Conservation (phyloP, 2,888 invertebrate species). For the Leptinotarsa tumamoca region DNA sequence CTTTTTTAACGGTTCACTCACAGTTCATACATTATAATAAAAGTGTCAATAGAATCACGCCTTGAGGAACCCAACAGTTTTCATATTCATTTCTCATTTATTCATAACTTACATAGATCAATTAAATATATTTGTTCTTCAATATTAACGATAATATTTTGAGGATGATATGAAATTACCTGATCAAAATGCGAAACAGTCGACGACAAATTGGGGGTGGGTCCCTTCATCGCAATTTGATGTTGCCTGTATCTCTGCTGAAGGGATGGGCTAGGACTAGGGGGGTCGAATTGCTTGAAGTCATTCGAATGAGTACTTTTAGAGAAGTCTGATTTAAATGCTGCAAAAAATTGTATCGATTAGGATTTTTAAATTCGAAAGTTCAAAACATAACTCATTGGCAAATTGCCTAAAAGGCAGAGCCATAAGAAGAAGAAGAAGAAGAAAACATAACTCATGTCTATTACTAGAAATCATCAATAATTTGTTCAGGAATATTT, state of each 20-base stretch:
- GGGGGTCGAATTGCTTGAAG: conserved; percentile 49
- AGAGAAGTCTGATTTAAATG: conserved; percentile 57
- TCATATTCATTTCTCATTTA: too few relatives aligned
- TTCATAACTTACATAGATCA: too few relatives aligned
- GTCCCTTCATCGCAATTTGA: conserved; percentile 69
- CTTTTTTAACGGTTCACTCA: too few relatives aligned
- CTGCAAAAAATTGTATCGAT: conserved; percentile 47
- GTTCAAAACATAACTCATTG: background rate
- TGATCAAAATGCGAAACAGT: conserved; percentile 61
- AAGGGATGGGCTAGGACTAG: conserved; percentile 64
- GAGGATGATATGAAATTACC: conserved; percentile 41
- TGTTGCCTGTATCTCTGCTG: conserved; percentile 73
- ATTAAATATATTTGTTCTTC: too few relatives aligned
- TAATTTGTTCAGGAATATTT: too few relatives aligned
- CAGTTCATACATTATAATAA: too few relatives aligned
- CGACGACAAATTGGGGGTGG: conserved; percentile 63
- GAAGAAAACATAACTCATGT: background rate
- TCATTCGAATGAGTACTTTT: conserved; percentile 55
- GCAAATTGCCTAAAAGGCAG: too few relatives aligned
- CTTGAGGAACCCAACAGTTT: too few relatives aligned
- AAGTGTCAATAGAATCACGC: too few relatives aligned
- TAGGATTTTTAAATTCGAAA: conserved; percentile 6
- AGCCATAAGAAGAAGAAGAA: too few relatives aligned
- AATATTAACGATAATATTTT: background rate
- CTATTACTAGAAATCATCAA: too few relatives aligned